These are phyloP conservation scores for Ooceraea biroi DNA, from an alignment of 1,140 invertebrate species.

Conservation along the genomic window DNA sequence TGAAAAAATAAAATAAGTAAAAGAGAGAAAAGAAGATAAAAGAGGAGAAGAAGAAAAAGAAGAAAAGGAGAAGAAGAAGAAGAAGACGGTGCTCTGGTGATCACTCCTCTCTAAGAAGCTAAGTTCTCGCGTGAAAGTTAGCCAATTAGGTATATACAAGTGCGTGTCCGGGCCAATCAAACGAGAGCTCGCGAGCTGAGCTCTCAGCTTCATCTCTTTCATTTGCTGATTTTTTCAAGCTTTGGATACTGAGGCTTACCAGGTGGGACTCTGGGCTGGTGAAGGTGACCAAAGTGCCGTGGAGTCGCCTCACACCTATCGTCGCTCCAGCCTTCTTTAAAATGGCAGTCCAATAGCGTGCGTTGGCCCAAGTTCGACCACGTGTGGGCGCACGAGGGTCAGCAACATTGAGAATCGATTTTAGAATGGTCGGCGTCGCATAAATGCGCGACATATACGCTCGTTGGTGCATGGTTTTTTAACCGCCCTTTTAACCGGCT, in stretches of 20 bases:
- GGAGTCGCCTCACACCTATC: conserved; percentile 83
- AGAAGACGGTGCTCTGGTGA: conserved; percentile 76
- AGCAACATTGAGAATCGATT: conserved; percentile 74
- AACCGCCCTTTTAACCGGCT: not conserved
- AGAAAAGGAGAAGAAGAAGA: conserved; percentile 54
- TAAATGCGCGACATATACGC: conserved; percentile 14
- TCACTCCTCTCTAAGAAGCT: conserved; percentile 84
- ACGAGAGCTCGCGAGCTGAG: conserved; percentile 68
- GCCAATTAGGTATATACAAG: conserved; percentile 78
- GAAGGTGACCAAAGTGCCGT: conserved; percentile 90
- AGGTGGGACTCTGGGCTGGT: conserved; percentile 89
- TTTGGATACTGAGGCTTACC: conserved; percentile 85
- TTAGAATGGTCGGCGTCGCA: conserved; percentile 65
- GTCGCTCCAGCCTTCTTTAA: conserved; percentile 78
- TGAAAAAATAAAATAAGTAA: conserved; percentile 18
- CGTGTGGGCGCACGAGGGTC: conserved; percentile 68
- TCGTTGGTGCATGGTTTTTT: conserved; percentile 48
- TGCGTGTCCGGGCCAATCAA: conserved; percentile 73
- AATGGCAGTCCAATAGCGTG: conserved; percentile 72
- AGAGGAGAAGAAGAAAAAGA: conserved; percentile 12
- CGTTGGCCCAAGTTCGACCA: conserved; percentile 69
- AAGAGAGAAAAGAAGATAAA: not conserved
- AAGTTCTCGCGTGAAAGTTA: conserved; percentile 83
- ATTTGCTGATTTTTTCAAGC: conserved; percentile 63
- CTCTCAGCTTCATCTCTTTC: conserved; percentile 69